Conservation (phyloP, 2,888 invertebrate genomes). For the Nomada goodeniana region DNA sequence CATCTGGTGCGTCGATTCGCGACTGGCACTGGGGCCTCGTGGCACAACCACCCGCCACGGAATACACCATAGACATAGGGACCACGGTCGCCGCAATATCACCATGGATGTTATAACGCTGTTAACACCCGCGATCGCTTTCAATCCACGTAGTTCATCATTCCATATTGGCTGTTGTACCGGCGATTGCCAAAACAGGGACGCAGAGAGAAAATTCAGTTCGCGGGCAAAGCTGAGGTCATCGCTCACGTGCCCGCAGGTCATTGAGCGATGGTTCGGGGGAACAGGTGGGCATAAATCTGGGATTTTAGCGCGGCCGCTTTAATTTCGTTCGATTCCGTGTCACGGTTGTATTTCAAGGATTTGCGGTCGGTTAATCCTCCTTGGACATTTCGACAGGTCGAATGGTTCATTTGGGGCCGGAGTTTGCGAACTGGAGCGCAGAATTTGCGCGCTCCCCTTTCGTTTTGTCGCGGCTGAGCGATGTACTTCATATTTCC, state of each 20-base stretch:
- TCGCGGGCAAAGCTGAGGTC: slow-evolving; percentile 36
- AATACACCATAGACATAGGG: slow-evolving; percentile 69
- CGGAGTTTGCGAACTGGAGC: neutral
- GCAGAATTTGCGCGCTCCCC: neutral
- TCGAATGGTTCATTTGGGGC: neutral
- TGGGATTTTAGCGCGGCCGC: slow-evolving; percentile 49
- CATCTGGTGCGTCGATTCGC: slow-evolving; percentile 12
- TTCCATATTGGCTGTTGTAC: slow-evolving; percentile 75
- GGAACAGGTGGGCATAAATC: slow-evolving; percentile 41
- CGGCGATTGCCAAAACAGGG: slow-evolving; percentile 4
- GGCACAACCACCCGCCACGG: slow-evolving; percentile 46
- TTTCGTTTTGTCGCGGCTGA: neutral
- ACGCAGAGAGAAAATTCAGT: slow-evolving; percentile 14
- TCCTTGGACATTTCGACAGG: slow-evolving; percentile 13
- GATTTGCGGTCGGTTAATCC: slow-evolving; percentile 29
- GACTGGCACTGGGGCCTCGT: slow-evolving; percentile 30
- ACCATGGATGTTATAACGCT: slow-evolving; percentile 79
- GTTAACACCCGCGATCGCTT: slow-evolving; percentile 84
- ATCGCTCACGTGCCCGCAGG: slow-evolving; percentile 37
- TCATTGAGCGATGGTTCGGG: slow-evolving; percentile 42
- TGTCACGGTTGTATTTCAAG: slow-evolving; percentile 1
- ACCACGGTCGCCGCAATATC: slow-evolving; percentile 73
- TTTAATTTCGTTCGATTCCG: slow-evolving; percentile 47
- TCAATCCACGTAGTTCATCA: slow-evolving; percentile 84
- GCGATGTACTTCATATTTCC: neutral